A percentile compares a stretch with the other conserved stretches of the same genome.
Evolutionary conservation across 2,888 invertebrate species (phyloP).

Genomic region (Pherbina coryleti): DNA sequence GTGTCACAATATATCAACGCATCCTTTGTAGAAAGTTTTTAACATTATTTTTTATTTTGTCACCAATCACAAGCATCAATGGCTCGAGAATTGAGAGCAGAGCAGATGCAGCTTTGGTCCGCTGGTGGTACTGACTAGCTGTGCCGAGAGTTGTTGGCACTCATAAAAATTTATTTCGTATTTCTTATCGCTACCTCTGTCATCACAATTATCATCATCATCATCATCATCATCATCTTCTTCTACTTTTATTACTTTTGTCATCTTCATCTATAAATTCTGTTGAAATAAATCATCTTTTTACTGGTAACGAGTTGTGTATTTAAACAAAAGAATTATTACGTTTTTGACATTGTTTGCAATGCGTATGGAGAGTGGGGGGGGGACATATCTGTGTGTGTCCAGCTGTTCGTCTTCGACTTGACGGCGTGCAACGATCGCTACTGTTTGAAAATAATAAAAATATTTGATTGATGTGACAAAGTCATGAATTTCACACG

Average conservation of each 20-base stretch:
- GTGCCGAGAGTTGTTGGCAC: no score
- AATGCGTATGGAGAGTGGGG: neutral
- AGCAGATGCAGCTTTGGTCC: neutral
- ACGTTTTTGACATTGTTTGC: slow-evolving; percentile 27
- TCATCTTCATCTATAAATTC: slow-evolving; percentile 25
- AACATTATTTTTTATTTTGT: neutral
- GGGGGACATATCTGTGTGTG: neutral
- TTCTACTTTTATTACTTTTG: slow-evolving; percentile 28
- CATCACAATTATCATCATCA: no score
- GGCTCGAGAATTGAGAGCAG: neutral
- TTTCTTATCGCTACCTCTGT: no score
- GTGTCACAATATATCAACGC: neutral
- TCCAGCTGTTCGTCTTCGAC: neutral
- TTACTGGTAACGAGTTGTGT: slow-evolving; percentile 7
- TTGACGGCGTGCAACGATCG: neutral
- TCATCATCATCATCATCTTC: no score
- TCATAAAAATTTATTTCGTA: no score
- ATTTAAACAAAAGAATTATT: slow-evolving; percentile 37
- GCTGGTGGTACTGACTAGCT: neutral
- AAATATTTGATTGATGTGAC: slow-evolving; percentile 14
- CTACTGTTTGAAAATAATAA: neutral
- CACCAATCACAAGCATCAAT: neutral
- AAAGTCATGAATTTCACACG: slow-evolving; percentile 1
- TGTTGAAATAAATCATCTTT: slow-evolving; percentile 31
- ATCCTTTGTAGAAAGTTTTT: neutral